These are phyloP conservation scores for Todiramphus saurophagus DNA, from an alignment of 2,113 vertebrate species.

Conservation along the genomic window DNA sequence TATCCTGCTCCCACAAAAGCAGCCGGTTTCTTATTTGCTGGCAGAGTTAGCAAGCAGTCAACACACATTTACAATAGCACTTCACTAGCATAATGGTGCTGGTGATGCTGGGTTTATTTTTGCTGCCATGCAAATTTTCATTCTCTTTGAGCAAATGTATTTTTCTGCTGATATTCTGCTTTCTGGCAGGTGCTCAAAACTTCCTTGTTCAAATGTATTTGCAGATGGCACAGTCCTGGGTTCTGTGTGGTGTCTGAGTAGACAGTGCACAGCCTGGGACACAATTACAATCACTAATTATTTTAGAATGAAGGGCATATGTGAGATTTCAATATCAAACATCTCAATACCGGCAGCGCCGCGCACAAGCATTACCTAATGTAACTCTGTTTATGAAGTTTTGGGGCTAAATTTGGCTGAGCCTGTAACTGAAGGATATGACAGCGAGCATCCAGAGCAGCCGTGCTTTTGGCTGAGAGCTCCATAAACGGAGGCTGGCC, in stretches of 20 bases:
- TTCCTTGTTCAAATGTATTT: conserved; percentile 34
- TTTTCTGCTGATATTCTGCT: conserved; percentile 42
- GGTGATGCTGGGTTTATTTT: conserved; percentile 14
- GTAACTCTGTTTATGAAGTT: background rate
- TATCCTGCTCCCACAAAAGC: background rate
- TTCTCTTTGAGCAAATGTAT: conserved; percentile 27
- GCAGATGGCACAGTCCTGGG: conserved; percentile 18
- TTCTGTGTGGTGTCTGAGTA: conserved; percentile 6
- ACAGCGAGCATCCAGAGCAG: background rate
- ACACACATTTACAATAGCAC: background rate
- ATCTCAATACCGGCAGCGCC: background rate
- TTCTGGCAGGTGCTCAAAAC: conserved; percentile 50
- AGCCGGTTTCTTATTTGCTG: background rate
- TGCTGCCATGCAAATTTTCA: conserved; percentile 42
- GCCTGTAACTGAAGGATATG: background rate
- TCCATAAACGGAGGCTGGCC: background rate
- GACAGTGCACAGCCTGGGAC: conserved; percentile 17
- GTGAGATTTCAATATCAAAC: conserved; percentile 45
- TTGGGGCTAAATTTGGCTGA: background rate
- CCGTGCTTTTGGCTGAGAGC: fast-evolving
- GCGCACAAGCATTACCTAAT: background rate
- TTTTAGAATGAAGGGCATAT: conserved; percentile 6
- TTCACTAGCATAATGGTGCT: background rate
- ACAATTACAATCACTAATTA: conserved; percentile 20
- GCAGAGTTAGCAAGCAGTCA: background rate